Conservation (phyloP, 2,888 invertebrate species). For the Mellilla xanthometata region DNA sequence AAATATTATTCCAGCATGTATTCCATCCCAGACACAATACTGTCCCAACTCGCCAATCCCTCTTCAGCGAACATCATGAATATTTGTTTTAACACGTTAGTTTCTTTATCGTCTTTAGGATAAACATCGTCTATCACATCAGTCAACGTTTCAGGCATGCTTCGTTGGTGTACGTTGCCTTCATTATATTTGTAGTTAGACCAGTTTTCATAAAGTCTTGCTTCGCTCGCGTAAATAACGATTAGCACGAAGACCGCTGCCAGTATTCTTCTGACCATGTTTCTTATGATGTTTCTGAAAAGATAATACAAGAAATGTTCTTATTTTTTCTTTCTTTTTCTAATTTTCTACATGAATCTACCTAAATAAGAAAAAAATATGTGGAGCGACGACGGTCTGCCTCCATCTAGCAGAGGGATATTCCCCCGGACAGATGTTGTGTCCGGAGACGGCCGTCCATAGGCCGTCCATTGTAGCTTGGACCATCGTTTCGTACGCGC, state of each 20-base stretch:
- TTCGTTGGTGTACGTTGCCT: conserved; percentile 38
- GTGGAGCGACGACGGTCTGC: no score
- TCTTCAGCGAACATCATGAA: conserved; percentile 58
- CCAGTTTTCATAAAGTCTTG: conserved; percentile 35
- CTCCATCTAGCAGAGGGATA: no score
- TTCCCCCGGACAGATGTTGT: no score
- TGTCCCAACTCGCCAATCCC: conserved; percentile 28
- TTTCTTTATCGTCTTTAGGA: conserved; percentile 64
- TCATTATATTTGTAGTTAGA: conserved; percentile 37
- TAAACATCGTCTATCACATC: conserved; percentile 57
- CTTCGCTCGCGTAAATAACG: conserved; percentile 33
- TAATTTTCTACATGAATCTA: no score
- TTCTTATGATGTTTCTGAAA: conserved; percentile 44
- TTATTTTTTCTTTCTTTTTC: no score
- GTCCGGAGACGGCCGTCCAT: no score
- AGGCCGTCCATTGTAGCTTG: no score
- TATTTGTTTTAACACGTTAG: conserved; percentile 58
- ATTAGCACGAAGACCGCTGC: conserved; percentile 20
- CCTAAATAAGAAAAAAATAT: no score
- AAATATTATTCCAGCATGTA: conserved; percentile 34
- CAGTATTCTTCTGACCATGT: conserved; percentile 27
- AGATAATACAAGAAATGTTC: no score
- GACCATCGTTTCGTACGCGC: no score
- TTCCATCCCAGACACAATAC: conserved; percentile 35
- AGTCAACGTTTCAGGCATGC: conserved; percentile 56